Evolutionary conservation across 2,113 vertebrate genomes (phyloP), one percentile per base, ranked within the genome.

Genomic region (Reinhardtius hippoglossoides): DNA sequence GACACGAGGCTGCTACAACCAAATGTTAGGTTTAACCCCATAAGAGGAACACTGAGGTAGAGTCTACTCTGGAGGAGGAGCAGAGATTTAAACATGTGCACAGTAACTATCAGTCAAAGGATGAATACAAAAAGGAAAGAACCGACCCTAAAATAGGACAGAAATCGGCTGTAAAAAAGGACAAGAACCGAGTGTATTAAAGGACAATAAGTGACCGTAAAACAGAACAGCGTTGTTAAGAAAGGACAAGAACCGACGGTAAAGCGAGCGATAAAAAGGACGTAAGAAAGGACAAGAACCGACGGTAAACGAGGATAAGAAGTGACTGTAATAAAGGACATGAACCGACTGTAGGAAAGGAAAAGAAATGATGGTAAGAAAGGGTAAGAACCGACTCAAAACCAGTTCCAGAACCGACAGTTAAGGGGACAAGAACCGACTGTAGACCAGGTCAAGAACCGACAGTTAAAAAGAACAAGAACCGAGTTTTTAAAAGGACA

Each of bases 11-110:
- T 35, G 40, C 35, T 48, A 5, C 16, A 3, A 37, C 26, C 58
- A 70, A 64, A 73, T 46, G 35, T 71, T 44, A 61, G 15, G 58
- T 21, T 67, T 54, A 54, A 76, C 55, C 18, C 21, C 15, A 37
- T 60, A 57, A 4, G 14, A 24, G 21, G 21, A 56, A 50, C 54
- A 31, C 40, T 57, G 23, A 46, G 44, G 59, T 18, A 6, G 54
- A 67, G n/a, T 55, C 5, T 54, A 37, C 18, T 9, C 8, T 46
- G 2, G 31, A 9, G 24, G 10, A 40, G 16, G 26, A 62, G 60
- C n/a, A 52, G 4, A 40, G 42, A 13, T 66, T 60, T 76, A 62
- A 59, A 66, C 42, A 7, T 31, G 18, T 46, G 35, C 10, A 57
- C 8, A 24, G 52, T 57, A 67, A 37, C 20, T 58, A 10, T 42